These are phyloP conservation scores for Cyprinodon tularosa DNA, from an alignment of 2,113 vertebrate species.

Conservation along the genomic window DNA sequence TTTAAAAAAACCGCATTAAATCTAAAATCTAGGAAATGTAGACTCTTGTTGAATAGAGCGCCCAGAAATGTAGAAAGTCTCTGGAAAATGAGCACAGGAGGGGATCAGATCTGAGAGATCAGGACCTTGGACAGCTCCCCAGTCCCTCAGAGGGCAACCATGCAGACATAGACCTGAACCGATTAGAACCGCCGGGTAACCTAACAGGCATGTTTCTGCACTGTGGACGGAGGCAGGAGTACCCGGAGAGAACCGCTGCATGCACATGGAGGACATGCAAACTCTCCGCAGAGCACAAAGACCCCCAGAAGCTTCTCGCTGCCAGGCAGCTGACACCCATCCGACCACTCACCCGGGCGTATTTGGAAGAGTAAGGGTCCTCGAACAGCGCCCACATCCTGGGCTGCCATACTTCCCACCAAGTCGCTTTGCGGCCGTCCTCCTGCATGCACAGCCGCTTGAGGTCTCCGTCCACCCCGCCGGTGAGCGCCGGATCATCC, in stretches of 20 bases:
- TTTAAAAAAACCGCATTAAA: background rate
- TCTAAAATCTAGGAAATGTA: background rate
- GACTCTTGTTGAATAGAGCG: background rate
- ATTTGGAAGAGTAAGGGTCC: constrained; percentile 96
- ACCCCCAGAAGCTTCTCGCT: too few species aligned
- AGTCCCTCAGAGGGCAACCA: too few species aligned
- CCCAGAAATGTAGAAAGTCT: background rate
- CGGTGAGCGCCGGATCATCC: constrained; percentile 86
- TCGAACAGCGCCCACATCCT: constrained; percentile 95
- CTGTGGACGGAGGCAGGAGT: too few species aligned
- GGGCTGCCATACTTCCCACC: constrained; percentile 90
- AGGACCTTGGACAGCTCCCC: too few species aligned
- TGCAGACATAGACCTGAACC: too few species aligned
- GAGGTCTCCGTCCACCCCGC: constrained; percentile 84
- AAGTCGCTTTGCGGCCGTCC: constrained; percentile 76
- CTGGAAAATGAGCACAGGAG: background rate
- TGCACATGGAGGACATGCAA: too few species aligned
- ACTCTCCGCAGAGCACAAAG: too few species aligned
- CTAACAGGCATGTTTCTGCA: too few species aligned
- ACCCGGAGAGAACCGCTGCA: too few species aligned
- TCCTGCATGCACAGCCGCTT: constrained; percentile 85
- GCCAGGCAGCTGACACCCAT: background rate
- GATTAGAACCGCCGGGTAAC: too few species aligned
- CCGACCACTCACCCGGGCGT: constrained; percentile 86
- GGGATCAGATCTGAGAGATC: too few species aligned